Evolutionary conservation across 1,140 invertebrate species (phyloP).

Genomic region (Conopomorpha cramerella): DNA sequence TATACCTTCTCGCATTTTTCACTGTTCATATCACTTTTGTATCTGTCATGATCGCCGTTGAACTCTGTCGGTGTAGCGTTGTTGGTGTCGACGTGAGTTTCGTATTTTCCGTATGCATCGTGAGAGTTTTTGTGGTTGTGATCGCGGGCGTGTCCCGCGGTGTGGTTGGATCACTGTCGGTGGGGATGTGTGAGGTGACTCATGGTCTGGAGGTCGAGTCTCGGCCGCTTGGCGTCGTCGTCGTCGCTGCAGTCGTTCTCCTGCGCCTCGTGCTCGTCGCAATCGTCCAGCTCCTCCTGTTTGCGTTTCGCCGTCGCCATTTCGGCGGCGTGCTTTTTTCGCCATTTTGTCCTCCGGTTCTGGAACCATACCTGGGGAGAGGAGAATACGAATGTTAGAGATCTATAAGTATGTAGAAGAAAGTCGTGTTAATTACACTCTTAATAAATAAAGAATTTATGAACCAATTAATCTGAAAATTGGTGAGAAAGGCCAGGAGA

Average conservation of each 20-base stretch:
- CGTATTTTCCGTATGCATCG: slow-evolving; percentile 3
- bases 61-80: slow-evolving; percentile 6
- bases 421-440: no score
- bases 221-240: slow-evolving; percentile 51
- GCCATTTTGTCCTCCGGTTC: slow-evolving; percentile 98
- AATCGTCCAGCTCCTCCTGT: slow-evolving; percentile 86
- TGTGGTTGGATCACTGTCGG: slow-evolving; percentile 35
- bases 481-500: no score
- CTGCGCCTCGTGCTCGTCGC: slow-evolving; percentile 46
- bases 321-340: slow-evolving; percentile 98
- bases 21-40: slow-evolving; percentile 8
- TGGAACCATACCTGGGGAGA: slow-evolving; percentile 97
- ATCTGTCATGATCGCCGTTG: slow-evolving; percentile 5
- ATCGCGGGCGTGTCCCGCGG: slow-evolving; percentile 7
- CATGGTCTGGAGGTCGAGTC: slow-evolving; percentile 40
- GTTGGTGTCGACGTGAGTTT: slow-evolving; percentile 1
- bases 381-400: no score
- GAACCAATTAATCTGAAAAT: no score
- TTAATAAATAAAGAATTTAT: no score
- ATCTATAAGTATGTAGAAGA: no score
- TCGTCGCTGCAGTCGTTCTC: slow-evolving; percentile 54
- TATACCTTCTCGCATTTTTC: no score
- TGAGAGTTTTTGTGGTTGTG: no score
- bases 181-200: slow-evolving; percentile 29
- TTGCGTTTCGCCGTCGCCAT: slow-evolving; percentile 97